phyloP scores from a whole-genome alignment of 92 coral and sea anemone species.

The Galaxea fascicularis region DNA sequence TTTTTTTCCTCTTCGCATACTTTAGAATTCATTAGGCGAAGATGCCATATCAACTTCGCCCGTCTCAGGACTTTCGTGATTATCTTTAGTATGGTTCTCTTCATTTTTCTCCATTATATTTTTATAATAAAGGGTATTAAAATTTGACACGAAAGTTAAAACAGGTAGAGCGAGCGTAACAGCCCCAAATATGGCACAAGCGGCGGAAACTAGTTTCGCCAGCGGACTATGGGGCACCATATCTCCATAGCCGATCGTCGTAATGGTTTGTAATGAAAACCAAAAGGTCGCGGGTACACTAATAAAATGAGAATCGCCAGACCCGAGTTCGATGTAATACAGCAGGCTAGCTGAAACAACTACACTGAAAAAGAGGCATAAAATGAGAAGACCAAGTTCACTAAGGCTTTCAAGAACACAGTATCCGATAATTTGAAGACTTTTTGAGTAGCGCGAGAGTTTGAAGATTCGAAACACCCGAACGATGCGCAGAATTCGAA shows the following conservation, averaged over 20 bases:
- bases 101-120: slow-evolving; percentile 75
- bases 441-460: slow-evolving; percentile 92
- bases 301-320: slow-evolving; percentile 66
- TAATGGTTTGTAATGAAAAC: slow-evolving; percentile 94
- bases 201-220: slow-evolving; percentile 83
- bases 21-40: neutral
- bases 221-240: slow-evolving; percentile 83
- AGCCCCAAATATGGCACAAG: slow-evolving; percentile 94
- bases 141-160: slow-evolving; percentile 93
- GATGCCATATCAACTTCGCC: neutral
- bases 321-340: slow-evolving; percentile 82
- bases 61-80: neutral
- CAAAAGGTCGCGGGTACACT: slow-evolving; percentile 97
- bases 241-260: slow-evolving; percentile 98
- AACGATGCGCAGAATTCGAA: slow-evolving; percentile 85
- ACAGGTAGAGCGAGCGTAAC: slow-evolving; percentile 93
- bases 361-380: slow-evolving; percentile 86
- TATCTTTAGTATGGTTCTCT: neutral
- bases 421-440: slow-evolving; percentile 94
- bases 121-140: slow-evolving; percentile 90
- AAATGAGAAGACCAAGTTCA: slow-evolving; percentile 85
- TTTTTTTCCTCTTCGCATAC: neutral
- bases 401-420: slow-evolving; percentile 88
- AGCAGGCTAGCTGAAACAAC: slow-evolving; percentile 84
- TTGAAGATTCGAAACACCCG: slow-evolving; percentile 96